phyloP scores from a whole-genome alignment of 2,797 vertebrate genomes.

The Peromyscus attwateri region DNA sequence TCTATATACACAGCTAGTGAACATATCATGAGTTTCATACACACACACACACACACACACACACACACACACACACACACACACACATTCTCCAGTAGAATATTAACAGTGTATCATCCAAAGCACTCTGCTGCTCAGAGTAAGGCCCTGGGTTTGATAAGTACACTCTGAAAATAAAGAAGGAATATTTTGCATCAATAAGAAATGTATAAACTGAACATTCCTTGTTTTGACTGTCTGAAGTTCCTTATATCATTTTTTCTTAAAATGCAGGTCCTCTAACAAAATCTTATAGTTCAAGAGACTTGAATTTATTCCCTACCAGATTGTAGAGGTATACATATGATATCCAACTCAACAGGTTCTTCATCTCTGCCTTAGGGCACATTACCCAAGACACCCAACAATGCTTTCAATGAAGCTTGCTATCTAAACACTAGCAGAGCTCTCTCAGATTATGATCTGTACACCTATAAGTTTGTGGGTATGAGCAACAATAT shows the following conservation, averaged over 20 bases:
- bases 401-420: constrained; percentile 16
- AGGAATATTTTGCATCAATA: constrained; percentile 25
- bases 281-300: constrained; percentile 22
- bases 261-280: background rate
- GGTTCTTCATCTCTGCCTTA: background rate
- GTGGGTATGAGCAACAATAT: background rate
- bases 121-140: constrained; percentile 32
- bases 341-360: background rate
- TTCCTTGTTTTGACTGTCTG: constrained; percentile 48
- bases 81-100: background rate
- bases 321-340: background rate
- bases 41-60: too few species aligned
- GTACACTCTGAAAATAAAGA: constrained; percentile 39
- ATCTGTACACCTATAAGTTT: background rate
- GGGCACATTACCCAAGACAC: background rate
- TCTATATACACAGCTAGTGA: background rate
- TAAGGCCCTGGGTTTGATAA: constrained; percentile 12
- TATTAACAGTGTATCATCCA: background rate
- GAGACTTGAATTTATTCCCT: background rate
- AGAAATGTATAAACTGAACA: background rate
- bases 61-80: too few species aligned
- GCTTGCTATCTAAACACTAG: background rate
- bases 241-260: background rate
- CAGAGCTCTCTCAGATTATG: background rate
- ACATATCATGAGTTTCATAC: constrained; percentile 19